These are phyloP conservation scores for Tonatia bakeri DNA, from an alignment of 2,113 vertebrate genomes.

Conservation along the genomic window DNA sequence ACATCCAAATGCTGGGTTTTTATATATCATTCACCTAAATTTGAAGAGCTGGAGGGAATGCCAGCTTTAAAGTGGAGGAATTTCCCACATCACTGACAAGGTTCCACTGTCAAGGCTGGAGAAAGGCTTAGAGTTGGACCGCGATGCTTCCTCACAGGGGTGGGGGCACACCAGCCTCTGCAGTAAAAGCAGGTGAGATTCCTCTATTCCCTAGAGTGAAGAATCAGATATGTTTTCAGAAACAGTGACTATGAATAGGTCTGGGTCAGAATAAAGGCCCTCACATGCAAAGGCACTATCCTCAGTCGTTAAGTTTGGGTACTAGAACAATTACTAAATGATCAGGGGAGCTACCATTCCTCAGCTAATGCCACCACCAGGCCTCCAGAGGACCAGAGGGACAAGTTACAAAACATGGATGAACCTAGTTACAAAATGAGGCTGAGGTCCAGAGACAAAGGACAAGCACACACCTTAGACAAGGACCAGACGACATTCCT, in stretches of 20 bases:
- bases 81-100: neutral
- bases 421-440: neutral
- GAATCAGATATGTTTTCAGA: neutral
- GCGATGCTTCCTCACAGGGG: neutral
- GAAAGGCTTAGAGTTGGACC: neutral
- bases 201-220: neutral
- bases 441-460: neutral
- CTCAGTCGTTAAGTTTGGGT: neutral
- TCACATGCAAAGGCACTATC: neutral
- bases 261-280: neutral
- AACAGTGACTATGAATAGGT: neutral
- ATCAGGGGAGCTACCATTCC: neutral
- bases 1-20: neutral
- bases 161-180: neutral
- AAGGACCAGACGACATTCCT: neutral
- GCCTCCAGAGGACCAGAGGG: neutral
- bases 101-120: neutral
- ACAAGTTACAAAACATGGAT: neutral
- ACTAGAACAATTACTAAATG: neutral
- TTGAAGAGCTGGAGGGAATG: neutral
- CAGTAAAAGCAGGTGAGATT: neutral
- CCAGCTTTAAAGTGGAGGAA: neutral
- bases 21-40: neutral
- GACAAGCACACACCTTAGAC: neutral
- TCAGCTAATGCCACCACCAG: neutral